Base-by-base conservation (phyloP, 2,113 vertebrate species). In the Nymphicus hollandicus region DNA sequence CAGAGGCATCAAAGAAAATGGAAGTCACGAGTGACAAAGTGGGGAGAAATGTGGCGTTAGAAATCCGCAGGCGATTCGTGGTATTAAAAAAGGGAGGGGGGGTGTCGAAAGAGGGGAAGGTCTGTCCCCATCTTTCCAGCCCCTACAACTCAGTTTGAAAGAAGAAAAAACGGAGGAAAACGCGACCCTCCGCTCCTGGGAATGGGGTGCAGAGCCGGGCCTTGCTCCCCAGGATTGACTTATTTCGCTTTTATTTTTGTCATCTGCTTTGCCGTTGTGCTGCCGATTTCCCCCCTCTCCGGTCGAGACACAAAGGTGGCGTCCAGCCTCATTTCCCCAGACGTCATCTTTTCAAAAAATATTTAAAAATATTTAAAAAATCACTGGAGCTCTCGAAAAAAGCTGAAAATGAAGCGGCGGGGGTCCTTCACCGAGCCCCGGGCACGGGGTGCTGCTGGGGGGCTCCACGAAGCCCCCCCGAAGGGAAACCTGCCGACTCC, bases 321-420 rank as follows among this genome's bases (percentile, higher is more conserved):
- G 99, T 98, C 97, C 94, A 97, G 96, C 96, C 94, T 95, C 97
- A 98, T 98, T 98, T 99, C 98, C 88, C 98, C 98, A 99, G 98
- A 99, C 99, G 98, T 99, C 99, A 99, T 99, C 98, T 99, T 99
- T 99, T 99, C 99, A 99, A 99, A 99, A 99, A 99, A 99, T 98
- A 98, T 98, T 98, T 98, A 98, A 98, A 99, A 99, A 99, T 99
- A 98, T 98, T 94, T 60, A 97, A 99, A 99, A 99, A 99, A 96
- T 99, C 88, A 11, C 81, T 91, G 37, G 92, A 65, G 72, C 74
- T 16, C 19, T 39, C n/a, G 47, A 92, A 95, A 95, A 76, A 14
- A 53, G 71, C 52, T 89, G 98, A 98, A 98, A 98, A 98, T 95
- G 97, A 95, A 93, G 97, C 91, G 63, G 60, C 25, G 68, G 70